Conservation (phyloP, 64 coral and sea anemone genomes). For the Montipora cactus region DNA sequence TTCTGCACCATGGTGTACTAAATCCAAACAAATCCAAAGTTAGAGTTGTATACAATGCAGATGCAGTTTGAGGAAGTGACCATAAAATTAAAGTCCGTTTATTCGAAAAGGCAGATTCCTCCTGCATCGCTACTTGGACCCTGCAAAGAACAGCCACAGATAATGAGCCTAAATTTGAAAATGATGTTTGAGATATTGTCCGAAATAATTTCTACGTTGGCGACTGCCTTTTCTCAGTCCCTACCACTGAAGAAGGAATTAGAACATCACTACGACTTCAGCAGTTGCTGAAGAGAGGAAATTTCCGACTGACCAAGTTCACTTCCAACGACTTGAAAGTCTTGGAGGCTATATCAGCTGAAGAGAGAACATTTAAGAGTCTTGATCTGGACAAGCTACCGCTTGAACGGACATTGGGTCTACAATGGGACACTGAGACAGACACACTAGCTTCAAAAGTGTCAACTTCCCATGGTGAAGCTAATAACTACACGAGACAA, state of each 20-base stretch:
- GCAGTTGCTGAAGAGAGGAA: too few relatives aligned
- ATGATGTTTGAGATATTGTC: background rate
- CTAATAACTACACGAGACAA: constrained; percentile 34
- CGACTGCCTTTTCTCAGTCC: constrained; percentile 20
- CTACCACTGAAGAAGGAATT: constrained; percentile 52
- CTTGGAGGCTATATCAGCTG: constrained; percentile 41
- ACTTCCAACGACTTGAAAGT: constrained; percentile 45
- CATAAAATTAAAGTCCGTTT: too few relatives aligned
- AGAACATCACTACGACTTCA: background rate
- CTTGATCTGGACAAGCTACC: constrained; percentile 51
- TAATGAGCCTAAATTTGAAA: constrained; percentile 54
- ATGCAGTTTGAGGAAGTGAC: constrained; percentile 26
- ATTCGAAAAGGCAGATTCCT: background rate
- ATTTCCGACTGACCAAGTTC: too few relatives aligned
- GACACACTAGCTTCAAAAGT: constrained; percentile 46
- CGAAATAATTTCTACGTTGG: constrained; percentile 66
- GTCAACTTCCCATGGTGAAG: constrained; percentile 3
- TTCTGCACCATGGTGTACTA: constrained; percentile 50
- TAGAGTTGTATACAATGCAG: constrained; percentile 10
- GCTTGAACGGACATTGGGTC: constrained; percentile 1
- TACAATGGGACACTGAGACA: constrained; percentile 60
- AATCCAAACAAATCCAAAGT: background rate
- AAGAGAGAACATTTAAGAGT: constrained; percentile 60
- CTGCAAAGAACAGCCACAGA: constrained; percentile 29
- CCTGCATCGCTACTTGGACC: background rate